Base-by-base conservation (phyloP, 2,888 invertebrate genomes). In the Sphecodes monilicornis region DNA sequence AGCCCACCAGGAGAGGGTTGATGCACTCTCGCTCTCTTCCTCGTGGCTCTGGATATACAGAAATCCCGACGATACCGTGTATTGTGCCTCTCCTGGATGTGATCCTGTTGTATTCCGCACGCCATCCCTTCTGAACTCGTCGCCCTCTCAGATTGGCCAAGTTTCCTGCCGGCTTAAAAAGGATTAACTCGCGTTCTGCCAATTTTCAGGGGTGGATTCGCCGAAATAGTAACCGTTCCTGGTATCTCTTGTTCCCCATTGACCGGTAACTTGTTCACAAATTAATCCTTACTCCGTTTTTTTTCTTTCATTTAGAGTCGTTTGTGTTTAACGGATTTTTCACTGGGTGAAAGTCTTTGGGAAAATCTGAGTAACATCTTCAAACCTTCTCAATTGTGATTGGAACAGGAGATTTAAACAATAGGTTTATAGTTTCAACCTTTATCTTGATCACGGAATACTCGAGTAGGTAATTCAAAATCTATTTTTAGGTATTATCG, bases 1-100 rank as follows among this genome's bases (percentile, higher is more conserved):
- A 60, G 16, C 29, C 29, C 60, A 6, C 29, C 60, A 32, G 60
- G 60, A 90, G 88, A 88, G 88, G 87, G 87, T 89, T 88, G 89
- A 84, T 89, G 88, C 86, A 85, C 87, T 90, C 87, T 87, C 86
- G 78, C 50, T 54, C 76, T 81, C 68, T 54, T 72, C 64, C 68
- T 74, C 76, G 41, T 4, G 66, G 26, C n/a, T 26, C 36, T 46
- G 18, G 36, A 71, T 85, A 86, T 78, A 86, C 86, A 78, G 89
- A 89, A 88, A 39, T 36, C 89, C 91, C 90, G 88, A 87, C 22
- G 69, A 41, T 43, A 41, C 71, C 87, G 86, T 36, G 87, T 89
- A 89, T 91, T 90, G 90, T 88, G 72, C 76, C 74, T 74, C 64
- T 74, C 73, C 57, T 54, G 81, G 69, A 76, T 13, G 71, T 82